Evolutionary conservation across 2,888 invertebrate species (phyloP).

Genomic region (Nebria brevicollis): DNA sequence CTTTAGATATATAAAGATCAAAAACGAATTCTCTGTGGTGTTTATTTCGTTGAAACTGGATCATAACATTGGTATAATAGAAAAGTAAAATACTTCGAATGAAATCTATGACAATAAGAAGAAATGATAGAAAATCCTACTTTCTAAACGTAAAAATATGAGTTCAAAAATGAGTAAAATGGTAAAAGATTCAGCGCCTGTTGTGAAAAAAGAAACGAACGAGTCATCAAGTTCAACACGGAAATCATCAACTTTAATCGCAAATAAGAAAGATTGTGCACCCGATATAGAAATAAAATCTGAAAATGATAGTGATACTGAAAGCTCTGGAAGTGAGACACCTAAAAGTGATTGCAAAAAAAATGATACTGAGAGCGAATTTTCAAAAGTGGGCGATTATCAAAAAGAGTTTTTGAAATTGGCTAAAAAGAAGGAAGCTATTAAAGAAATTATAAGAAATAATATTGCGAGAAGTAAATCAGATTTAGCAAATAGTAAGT

Average conservation of each 20-base stretch:
- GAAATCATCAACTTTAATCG: not conserved
- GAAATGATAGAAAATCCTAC: no score
- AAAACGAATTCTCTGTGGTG: no score
- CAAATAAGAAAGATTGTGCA: not conserved
- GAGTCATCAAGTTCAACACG: not conserved
- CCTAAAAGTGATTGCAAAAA: not conserved
- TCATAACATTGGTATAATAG: no score
- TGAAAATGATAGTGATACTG: not conserved
- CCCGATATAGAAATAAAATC: not conserved
- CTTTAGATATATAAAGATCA: no score
- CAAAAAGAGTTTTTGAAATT: not conserved
- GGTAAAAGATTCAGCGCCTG: not conserved
- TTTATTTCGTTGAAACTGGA: no score
- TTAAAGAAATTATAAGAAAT: not conserved
- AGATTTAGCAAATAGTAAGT: not conserved
- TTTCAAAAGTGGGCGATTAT: not conserved
- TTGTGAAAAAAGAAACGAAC: not conserved
- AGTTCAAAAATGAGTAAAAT: not conserved
- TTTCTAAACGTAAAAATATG: not conserved
- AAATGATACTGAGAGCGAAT: not conserved
- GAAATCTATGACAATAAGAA: no score
- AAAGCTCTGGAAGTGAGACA: not conserved
- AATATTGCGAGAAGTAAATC: not conserved
- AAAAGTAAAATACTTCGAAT: no score
- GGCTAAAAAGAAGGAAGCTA: not conserved